These are phyloP conservation scores for Zeugodacus cucurbitae DNA, from an alignment of 1,140 invertebrate species.

Conservation along the genomic window DNA sequence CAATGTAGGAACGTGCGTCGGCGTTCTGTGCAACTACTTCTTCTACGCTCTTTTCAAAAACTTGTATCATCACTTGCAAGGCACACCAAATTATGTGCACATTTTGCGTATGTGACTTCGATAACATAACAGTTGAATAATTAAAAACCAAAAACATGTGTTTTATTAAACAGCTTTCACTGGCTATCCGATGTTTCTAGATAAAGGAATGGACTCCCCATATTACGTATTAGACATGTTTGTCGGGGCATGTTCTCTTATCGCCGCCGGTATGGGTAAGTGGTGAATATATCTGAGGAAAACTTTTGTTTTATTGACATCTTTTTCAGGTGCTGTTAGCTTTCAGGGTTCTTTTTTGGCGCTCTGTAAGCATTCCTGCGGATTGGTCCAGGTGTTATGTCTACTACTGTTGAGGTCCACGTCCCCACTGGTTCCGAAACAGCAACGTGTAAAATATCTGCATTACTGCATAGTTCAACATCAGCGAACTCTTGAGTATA, in stretches of 20 bases:
- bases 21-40: constrained; percentile 51
- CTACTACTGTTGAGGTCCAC: constrained; percentile 51
- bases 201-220: constrained; percentile 53
- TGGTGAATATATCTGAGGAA: not conserved
- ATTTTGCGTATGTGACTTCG: constrained; percentile 49
- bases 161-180: constrained; percentile 49
- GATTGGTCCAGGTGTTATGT: constrained; percentile 50
- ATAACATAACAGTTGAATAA: not conserved
- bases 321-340: constrained; percentile 50
- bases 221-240: constrained; percentile 48
- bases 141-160: not conserved
- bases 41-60: constrained; percentile 48
- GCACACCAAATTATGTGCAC: constrained; percentile 45
- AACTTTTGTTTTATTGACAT: not conserved
- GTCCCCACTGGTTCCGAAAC: constrained; percentile 49
- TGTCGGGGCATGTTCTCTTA: not conserved
- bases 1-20: constrained; percentile 48
- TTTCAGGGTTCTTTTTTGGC: constrained; percentile 58
- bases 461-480: constrained; percentile 57
- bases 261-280: not conserved
- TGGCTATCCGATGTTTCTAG: constrained; percentile 53
- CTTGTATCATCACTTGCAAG: constrained; percentile 46
- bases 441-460: constrained; percentile 52
- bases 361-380: constrained; percentile 53
- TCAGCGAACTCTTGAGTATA: constrained; percentile 50